Conservation (phyloP, 2,888 invertebrate genomes). For the Enoplolaimus lenunculus region DNA sequence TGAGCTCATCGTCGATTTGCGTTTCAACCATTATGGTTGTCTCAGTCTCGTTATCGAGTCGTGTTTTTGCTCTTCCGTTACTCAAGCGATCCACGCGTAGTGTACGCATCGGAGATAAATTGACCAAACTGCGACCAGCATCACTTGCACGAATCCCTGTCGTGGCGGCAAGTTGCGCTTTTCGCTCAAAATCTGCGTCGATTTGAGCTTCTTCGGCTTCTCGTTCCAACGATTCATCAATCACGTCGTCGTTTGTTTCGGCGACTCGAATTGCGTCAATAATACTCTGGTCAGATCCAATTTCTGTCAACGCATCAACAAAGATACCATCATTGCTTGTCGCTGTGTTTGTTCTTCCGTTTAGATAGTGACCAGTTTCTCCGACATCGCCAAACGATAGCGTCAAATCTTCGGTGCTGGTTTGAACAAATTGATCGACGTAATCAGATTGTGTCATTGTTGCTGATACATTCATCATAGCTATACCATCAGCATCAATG, state of each 20-base stretch:
- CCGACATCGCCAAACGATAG: neutral
- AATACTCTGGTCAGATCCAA: neutral
- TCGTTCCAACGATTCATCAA: neutral
- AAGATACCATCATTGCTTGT: neutral
- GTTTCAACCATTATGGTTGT: neutral
- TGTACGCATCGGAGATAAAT: neutral
- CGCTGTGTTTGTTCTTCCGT: no score
- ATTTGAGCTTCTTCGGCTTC: neutral
- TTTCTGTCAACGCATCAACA: neutral
- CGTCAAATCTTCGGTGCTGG: neutral
- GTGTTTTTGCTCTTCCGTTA: no score
- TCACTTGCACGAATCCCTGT: no score
- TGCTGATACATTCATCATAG: neutral
- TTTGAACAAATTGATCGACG: neutral
- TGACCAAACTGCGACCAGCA: neutral
- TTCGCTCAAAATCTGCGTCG: neutral
- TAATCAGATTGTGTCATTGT: no score
- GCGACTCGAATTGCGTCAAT: neutral
- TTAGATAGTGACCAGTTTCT: no score
- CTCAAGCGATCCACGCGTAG: neutral
- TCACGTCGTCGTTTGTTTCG: neutral
- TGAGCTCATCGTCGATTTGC: neutral
- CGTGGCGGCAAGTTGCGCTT: neutral
- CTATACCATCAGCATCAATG: neutral
- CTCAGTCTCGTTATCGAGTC: no score